Conservation (phyloP, 2,888 invertebrate species). For the Portevinia maculata region DNA sequence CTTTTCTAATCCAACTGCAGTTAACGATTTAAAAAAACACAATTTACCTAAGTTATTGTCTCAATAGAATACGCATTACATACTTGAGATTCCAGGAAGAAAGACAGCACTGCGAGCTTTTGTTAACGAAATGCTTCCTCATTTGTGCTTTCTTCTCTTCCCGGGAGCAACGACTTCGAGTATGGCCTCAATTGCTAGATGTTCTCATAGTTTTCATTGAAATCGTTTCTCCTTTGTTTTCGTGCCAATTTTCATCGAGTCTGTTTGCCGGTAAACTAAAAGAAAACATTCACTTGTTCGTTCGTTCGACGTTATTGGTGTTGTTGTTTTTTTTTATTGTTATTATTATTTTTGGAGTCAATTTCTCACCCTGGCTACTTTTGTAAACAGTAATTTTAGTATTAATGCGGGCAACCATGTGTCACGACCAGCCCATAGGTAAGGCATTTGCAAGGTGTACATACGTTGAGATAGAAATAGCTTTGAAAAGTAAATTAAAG, state of each 20-base stretch:
- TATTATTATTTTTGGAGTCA: background rate
- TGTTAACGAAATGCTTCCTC: conserved; percentile 39
- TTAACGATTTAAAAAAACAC: conserved; percentile 5
- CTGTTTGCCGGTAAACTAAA: background rate
- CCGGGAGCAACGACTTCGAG: conserved; percentile 17
- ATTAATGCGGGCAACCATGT: too few relatives aligned
- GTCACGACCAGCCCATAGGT: too few relatives aligned
- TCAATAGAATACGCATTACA: conserved; percentile 17
- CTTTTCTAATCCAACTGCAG: background rate
- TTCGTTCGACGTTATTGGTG: background rate
- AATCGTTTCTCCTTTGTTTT: conserved; percentile 19
- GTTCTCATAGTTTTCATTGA: background rate
- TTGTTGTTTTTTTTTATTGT: background rate
- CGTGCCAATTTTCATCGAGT: conserved; percentile 12
- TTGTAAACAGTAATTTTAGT: too few relatives aligned
- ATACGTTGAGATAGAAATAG: too few relatives aligned
- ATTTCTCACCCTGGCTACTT: background rate
- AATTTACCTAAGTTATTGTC: background rate
- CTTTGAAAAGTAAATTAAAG: too few relatives aligned
- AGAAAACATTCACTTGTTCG: background rate
- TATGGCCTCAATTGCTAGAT: conserved; percentile 21
- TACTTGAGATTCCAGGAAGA: conserved; percentile 45
- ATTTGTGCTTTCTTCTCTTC: conserved; percentile 1
- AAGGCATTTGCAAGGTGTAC: too few relatives aligned
- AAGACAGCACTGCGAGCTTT: conserved; percentile 28